Evolutionary conservation across 1,140 invertebrate genomes (phyloP).

Genomic region (Spodoptera litura): DNA sequence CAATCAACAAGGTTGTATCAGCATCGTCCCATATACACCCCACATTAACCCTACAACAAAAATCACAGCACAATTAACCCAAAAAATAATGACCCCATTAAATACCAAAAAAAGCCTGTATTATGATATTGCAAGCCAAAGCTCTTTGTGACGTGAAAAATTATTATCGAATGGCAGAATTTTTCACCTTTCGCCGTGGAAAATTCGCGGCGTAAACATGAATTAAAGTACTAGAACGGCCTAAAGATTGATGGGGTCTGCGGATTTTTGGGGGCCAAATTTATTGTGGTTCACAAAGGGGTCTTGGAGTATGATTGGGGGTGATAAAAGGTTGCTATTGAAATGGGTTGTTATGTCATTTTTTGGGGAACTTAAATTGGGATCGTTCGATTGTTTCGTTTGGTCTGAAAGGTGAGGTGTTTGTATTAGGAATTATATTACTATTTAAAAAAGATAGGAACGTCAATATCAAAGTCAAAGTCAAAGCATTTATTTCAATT

Average conservation of each 20-base stretch:
- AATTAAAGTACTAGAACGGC: conserved; percentile 51
- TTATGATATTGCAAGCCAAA: conserved; percentile 43
- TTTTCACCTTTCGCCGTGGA: conserved; percentile 65
- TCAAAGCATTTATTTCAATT: no score
- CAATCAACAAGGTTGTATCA: no score
- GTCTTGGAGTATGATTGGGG: conserved; percentile 23
- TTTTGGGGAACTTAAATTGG: no score
- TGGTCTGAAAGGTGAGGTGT: no score
- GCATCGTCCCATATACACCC: no score
- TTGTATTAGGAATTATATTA: no score
- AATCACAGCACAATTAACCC: conserved; percentile 48
- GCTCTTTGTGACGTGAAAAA: conserved; percentile 60
- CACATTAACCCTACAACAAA: background rate
- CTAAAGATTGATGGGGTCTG: conserved; percentile 7
- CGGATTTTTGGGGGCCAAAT: conserved; percentile 17
- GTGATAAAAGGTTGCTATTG: conserved; percentile 6
- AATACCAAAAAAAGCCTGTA: conserved; percentile 24
- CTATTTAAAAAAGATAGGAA: no score
- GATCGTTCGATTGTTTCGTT: no score
- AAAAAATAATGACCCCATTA: conserved; percentile 8
- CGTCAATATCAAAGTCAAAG: no score
- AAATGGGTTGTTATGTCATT: background rate
- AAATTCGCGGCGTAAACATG: conserved; percentile 49
- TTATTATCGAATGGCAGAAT: conserved; percentile 60
- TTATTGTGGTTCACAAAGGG: conserved; percentile 16